Base-by-base conservation (phyloP, 2,113 vertebrate species). In the Salvelinus namaycush region DNA sequence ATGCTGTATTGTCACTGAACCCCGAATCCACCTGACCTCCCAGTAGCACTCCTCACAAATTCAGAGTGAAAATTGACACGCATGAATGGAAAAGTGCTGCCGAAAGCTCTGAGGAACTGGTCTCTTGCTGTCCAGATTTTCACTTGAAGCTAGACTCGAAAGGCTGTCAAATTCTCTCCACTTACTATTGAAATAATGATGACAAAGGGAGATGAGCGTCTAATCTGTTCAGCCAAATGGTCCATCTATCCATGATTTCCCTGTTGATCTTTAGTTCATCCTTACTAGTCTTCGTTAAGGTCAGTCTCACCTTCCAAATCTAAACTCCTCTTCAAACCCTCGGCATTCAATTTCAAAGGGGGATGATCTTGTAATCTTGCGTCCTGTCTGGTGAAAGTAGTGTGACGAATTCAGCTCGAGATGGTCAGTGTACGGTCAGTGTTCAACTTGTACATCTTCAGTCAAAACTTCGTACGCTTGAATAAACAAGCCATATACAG, bases 1-100 rank as follows among this genome's bases (percentile, higher is more conserved):
- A 80, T 88, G 83, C 86, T 34, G 67, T 14, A 44, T 44, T 68
- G 90, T 84, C 83, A 82, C 86, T 88, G 88, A 86, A 91, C 83
- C 81, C 86, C 87, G 83, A 89, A 80, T 83, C 87, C 88, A 88
- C 83, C 76, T 87, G 87, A 44, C 39, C 8, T 27, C 13, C 27
- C n/a, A 29, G 65, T 13, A 11, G 85, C 83, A 75, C 75, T 89
- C 83, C 88, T 89, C 90, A 27, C 79, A 39, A 69, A 64, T 86
- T 64, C 80, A 88, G 76, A 74, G 77, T 68, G 82, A 86, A 64
- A 67, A 27, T 3, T 12, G 12, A 67, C 24, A 27, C 4, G 26
- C 78, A 87, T 70, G 84, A 62, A 34, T 3, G 0, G 86, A 68
- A 66, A 82, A 82, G 79, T 89, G 82, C 79, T 64, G 76, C 71